These are phyloP conservation scores for Heterodera schachtii DNA, from an alignment of 1,140 invertebrate species.

Conservation along the genomic window DNA sequence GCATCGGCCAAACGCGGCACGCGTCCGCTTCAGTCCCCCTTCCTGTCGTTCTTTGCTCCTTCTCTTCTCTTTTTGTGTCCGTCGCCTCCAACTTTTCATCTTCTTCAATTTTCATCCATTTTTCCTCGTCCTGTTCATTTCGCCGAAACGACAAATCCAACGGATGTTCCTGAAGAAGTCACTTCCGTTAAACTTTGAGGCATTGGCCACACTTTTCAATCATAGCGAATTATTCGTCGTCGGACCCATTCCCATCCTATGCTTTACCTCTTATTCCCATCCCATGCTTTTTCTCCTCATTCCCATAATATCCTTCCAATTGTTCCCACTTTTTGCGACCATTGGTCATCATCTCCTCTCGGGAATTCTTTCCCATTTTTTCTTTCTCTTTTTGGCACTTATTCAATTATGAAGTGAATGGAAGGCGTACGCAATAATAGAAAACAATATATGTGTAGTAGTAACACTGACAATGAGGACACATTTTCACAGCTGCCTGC, in stretches of 20 bases:
- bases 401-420: conserved; percentile 4
- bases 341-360: too few relatives aligned
- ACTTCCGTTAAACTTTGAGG: not conserved
- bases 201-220: too few relatives aligned
- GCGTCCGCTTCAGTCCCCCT: not conserved
- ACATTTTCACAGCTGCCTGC: not conserved
- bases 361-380: too few relatives aligned
- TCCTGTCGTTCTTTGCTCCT: not conserved
- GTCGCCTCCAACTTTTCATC: not conserved
- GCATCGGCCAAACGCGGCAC: too few relatives aligned
- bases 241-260: too few relatives aligned
- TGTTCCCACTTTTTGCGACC: too few relatives aligned
- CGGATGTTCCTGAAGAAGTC: not conserved
- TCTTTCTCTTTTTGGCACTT: not conserved
- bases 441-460: not conserved
- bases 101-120: not conserved
- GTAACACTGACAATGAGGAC: not conserved
- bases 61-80: too few relatives aligned
- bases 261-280: too few relatives aligned
- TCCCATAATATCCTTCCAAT: too few relatives aligned
- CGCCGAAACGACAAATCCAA: not conserved
- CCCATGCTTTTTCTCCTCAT: too few relatives aligned
- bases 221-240: too few relatives aligned
- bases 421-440: not conserved
- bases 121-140: not conserved